A percentile compares a stretch with the other conserved stretches of the same genome.
These are phyloP conservation scores for Harpagus bidentatus DNA, from an alignment of 2,113 vertebrate genomes.

Conservation along the genomic window DNA sequence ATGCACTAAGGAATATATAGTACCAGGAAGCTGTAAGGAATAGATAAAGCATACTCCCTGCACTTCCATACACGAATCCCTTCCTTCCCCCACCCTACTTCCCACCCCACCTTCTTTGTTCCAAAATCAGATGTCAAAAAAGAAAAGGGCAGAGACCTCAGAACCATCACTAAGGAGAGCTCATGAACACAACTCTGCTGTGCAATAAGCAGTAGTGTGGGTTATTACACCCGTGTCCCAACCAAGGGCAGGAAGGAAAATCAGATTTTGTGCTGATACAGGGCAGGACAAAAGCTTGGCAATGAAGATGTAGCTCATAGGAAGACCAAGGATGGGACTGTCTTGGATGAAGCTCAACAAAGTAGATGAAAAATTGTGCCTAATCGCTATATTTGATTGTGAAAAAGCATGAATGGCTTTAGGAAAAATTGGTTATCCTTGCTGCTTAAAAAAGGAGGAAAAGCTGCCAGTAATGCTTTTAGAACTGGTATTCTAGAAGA, in stretches of 20 bases:
- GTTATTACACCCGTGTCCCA: accelerated
- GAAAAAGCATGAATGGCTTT: not conserved
- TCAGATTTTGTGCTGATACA: not conserved
- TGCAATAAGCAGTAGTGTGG: accelerated
- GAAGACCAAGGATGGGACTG: not conserved
- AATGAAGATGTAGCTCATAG: not conserved
- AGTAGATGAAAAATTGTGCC: not conserved
- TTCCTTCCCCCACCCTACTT: not conserved
- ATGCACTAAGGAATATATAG: not conserved
- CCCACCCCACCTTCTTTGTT: not conserved
- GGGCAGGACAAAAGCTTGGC: not conserved
- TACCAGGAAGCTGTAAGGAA: not conserved
- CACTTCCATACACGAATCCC: accelerated
- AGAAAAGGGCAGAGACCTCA: not conserved
- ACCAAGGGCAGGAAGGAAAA: not conserved
- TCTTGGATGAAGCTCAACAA: not conserved
- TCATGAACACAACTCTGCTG: not conserved
- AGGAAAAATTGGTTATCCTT: not conserved
- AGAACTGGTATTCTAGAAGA: not conserved
- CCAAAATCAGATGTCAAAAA: not conserved
- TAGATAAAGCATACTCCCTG: not conserved
- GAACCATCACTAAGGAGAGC: not conserved
- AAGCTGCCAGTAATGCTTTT: not conserved
- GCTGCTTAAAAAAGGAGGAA: not conserved
- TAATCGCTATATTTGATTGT: not conserved